phyloP scores from a whole-genome alignment of 2,113 vertebrate genomes.

The Alectura lathami region DNA sequence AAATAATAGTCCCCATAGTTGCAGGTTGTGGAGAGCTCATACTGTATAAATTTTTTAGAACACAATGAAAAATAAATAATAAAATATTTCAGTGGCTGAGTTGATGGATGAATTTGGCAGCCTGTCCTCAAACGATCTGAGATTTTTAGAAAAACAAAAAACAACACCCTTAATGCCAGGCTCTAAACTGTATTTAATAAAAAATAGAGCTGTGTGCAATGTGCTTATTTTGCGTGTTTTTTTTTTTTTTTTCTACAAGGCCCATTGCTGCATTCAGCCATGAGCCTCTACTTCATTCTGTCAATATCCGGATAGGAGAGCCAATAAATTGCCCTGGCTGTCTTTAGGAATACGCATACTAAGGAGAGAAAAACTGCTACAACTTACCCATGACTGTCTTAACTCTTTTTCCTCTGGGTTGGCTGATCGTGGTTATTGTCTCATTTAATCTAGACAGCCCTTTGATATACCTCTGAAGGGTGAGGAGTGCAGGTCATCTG shows the following conservation, averaged over 20 bases:
- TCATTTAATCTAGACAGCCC: neutral
- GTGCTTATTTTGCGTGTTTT: constrained; percentile 48
- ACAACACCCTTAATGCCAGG: constrained; percentile 44
- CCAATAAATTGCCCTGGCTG: neutral
- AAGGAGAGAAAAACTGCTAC: neutral
- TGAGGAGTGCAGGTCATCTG: neutral
- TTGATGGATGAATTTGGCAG: constrained; percentile 69
- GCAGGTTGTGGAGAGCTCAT: constrained; percentile 36
- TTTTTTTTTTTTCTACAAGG: neutral
- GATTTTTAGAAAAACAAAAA: constrained; percentile 64
- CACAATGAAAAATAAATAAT: too few species aligned
- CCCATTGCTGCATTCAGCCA: constrained; percentile 28
- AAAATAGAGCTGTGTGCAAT: constrained; percentile 52
- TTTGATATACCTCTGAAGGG: neutral
- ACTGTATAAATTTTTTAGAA: constrained; percentile 60
- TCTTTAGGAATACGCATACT: neutral
- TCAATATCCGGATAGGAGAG: neutral
- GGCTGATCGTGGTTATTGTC: neutral
- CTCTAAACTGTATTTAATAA: constrained; percentile 61
- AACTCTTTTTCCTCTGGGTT: neutral
- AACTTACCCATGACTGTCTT: neutral
- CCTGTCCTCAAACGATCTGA: constrained; percentile 56
- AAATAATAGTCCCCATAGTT: constrained; percentile 43
- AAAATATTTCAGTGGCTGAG: constrained; percentile 62
- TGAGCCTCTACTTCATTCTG: constrained; percentile 53